phyloP scores from a whole-genome alignment of 2,797 vertebrate species.

The Esox masquinongy region DNA sequence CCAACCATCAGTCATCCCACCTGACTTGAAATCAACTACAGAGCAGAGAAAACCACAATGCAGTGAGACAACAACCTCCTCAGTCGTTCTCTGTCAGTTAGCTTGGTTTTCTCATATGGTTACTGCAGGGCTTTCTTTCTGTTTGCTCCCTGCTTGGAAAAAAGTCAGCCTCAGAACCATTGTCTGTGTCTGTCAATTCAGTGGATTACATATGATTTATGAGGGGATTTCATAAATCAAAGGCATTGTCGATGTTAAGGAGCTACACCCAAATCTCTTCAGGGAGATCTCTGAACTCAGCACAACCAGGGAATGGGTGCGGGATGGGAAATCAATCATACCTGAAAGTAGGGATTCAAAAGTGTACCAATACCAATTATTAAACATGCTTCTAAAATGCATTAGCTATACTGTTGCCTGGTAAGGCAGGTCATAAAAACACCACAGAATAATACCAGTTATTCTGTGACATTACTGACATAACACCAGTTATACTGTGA shows the following conservation, averaged over 20 bases:
- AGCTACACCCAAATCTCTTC: not conserved
- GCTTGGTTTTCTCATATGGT: not conserved
- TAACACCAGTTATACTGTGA: too few relatives aligned
- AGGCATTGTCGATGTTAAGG: not conserved
- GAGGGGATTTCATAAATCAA: not conserved
- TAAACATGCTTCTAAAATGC: too few relatives aligned
- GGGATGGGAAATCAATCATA: not conserved
- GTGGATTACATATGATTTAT: constrained; percentile 1
- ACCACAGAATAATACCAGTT: too few relatives aligned
- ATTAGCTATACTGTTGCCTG: too few relatives aligned
- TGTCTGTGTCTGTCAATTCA: not conserved
- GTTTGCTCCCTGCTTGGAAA: too few relatives aligned
- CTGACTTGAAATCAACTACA: not conserved
- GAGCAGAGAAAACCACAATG: not conserved
- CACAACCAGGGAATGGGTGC: not conserved
- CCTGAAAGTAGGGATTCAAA: too few relatives aligned
- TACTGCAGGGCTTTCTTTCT: not conserved
- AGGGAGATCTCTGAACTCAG: too few relatives aligned
- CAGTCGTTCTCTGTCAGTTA: not conserved
- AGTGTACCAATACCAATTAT: too few relatives aligned
- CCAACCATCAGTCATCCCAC: not conserved
- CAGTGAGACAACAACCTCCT: not conserved
- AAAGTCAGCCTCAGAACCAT: not conserved
- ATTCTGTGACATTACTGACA: too few relatives aligned
- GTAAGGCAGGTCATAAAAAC: too few relatives aligned